These are phyloP conservation scores for Pogonocichla stellata DNA, from an alignment of 2,113 vertebrate species.

Conservation along the genomic window DNA sequence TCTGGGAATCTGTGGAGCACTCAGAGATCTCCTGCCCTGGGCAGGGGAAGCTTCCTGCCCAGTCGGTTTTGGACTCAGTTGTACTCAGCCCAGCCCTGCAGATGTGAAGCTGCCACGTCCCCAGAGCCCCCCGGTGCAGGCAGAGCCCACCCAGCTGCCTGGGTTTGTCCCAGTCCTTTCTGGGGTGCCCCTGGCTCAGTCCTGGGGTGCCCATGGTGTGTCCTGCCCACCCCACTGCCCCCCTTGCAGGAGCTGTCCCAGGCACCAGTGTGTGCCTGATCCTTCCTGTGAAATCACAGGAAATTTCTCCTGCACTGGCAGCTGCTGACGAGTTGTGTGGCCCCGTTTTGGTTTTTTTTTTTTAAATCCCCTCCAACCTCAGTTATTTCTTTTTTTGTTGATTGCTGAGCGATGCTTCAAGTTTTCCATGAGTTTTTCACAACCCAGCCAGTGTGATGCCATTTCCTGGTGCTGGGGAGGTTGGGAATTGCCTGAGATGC, in stretches of 20 bases:
- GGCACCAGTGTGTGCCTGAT: background rate
- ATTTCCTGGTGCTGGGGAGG: background rate
- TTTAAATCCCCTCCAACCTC: background rate
- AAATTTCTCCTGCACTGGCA: background rate
- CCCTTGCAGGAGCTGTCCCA: background rate
- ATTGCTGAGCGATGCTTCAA: background rate
- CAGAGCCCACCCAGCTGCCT: background rate
- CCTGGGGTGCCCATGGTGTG: background rate
- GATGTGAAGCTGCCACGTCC: too few relatives aligned
- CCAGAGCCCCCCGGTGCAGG: background rate
- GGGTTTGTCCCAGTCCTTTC: background rate
- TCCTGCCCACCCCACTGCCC: background rate
- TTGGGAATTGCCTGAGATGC: background rate
- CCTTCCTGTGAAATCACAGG: constrained; percentile 25
- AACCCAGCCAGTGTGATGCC: background rate
- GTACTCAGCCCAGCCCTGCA: too few relatives aligned
- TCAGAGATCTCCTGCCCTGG: too few relatives aligned
- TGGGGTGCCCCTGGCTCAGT: too few relatives aligned
- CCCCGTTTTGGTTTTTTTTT: background rate
- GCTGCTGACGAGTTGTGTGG: constrained; percentile 36
- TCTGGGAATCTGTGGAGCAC: too few relatives aligned
- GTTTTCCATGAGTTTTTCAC: constrained; percentile 21
- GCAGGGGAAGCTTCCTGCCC: too few relatives aligned
- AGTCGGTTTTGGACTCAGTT: too few relatives aligned
- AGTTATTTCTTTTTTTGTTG: constrained; percentile 4